phyloP scores from a whole-genome alignment of 2,113 vertebrate genomes.

The Cyphomyrus plagiostoma region DNA sequence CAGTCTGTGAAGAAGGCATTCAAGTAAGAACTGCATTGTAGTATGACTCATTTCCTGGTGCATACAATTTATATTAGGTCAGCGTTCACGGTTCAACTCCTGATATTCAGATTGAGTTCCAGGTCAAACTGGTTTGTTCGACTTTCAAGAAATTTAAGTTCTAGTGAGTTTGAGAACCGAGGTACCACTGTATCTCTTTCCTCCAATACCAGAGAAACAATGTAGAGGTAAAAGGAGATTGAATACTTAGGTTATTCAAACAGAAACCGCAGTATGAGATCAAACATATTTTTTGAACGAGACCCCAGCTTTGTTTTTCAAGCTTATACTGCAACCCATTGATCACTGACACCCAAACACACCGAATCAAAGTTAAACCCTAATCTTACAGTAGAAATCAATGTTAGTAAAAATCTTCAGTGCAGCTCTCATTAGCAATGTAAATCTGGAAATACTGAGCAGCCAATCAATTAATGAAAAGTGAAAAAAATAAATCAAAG shows the following conservation, averaged over 20 bases:
- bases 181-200: not conserved
- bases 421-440: not conserved
- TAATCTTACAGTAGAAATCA: not conserved
- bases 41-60: too few species aligned
- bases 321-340: not conserved
- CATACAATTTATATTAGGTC: too few species aligned
- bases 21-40: too few species aligned
- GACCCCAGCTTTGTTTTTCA: not conserved
- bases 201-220: not conserved
- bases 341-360: not conserved
- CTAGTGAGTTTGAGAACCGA: too few species aligned
- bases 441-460: not conserved
- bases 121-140: too few species aligned
- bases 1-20: too few species aligned
- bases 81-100: too few species aligned
- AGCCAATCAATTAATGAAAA: not conserved
- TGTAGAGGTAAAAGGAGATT: not conserved
- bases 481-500: not conserved
- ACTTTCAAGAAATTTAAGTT: too few species aligned
- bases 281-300: not conserved
- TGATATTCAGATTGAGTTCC: too few species aligned
- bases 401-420: not conserved
- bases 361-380: not conserved
- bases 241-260: not conserved
- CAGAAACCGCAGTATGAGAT: not conserved